Conservation (phyloP, 1,140 invertebrate species). For the Plodia interpunctella region DNA sequence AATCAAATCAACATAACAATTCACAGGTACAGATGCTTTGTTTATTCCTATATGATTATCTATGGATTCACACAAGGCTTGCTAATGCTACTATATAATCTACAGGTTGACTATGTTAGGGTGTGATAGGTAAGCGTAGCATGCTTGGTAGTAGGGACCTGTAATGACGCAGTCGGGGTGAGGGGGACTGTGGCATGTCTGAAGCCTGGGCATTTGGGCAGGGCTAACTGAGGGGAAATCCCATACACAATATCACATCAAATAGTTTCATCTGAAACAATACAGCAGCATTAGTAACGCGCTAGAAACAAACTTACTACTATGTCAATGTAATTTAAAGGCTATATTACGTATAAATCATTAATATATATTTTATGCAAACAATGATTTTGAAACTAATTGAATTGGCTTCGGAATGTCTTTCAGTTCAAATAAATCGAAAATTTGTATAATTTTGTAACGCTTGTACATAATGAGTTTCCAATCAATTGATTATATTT, state of each 20-base stretch:
- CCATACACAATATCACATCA: constrained; percentile 72
- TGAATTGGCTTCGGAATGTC: no score
- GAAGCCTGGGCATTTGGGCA: constrained; percentile 74
- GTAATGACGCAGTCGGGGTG: constrained; percentile 82
- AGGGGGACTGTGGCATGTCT: constrained; percentile 81
- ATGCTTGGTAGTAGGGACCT: constrained; percentile 70
- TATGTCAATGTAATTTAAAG: no score
- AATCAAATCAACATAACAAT: no score
- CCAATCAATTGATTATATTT: background rate
- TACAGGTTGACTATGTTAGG: background rate
- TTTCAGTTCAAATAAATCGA: no score
- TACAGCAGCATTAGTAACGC: constrained; percentile 32
- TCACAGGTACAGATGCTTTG: no score
- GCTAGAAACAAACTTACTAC: background rate
- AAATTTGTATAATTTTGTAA: no score
- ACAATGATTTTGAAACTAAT: no score
- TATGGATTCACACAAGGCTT: background rate
- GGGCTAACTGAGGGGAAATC: constrained; percentile 55
- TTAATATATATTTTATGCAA: no score
- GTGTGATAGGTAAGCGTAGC: constrained; percentile 12
- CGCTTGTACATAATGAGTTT: background rate
- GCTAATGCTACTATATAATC: background rate
- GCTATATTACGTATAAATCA: no score
- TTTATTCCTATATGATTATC: no score
- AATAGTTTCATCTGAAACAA: constrained; percentile 75